Conservation (phyloP, 2,797 vertebrate species). For the Strix occidentalis region DNA sequence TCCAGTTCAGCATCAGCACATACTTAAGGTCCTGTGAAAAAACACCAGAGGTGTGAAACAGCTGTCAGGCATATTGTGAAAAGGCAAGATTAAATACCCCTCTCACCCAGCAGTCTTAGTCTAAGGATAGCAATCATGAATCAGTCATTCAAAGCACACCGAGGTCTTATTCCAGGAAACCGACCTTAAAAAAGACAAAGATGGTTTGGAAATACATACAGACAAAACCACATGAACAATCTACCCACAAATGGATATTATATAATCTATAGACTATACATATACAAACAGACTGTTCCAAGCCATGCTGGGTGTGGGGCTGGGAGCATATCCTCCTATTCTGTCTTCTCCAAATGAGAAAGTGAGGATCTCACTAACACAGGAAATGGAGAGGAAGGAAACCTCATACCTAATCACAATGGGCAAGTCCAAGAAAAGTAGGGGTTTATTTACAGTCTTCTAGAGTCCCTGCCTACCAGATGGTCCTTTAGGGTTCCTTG, state of each 20-base stretch:
- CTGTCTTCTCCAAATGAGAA: background rate
- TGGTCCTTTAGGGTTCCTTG: background rate
- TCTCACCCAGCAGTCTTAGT: background rate
- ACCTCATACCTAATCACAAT: background rate
- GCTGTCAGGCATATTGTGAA: background rate
- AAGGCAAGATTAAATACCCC: background rate
- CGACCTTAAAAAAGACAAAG: background rate
- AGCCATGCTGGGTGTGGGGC: background rate
- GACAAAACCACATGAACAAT: background rate
- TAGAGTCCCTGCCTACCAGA: background rate
- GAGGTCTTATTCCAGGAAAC: background rate
- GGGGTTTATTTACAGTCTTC: background rate
- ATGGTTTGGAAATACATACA: background rate
- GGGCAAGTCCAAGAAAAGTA: background rate
- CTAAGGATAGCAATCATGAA: background rate
- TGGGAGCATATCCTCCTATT: background rate
- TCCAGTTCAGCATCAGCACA: background rate
- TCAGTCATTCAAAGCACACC: background rate
- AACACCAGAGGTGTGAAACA: background rate
- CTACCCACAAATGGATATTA: background rate
- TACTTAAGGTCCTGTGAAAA: background rate
- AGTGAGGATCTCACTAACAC: rapidly evolving
- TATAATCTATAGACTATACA: background rate
- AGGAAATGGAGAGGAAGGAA: background rate
- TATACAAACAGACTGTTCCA: background rate